Base-by-base conservation (phyloP, 2,113 vertebrate species). In the Leiothrix lutea region DNA sequence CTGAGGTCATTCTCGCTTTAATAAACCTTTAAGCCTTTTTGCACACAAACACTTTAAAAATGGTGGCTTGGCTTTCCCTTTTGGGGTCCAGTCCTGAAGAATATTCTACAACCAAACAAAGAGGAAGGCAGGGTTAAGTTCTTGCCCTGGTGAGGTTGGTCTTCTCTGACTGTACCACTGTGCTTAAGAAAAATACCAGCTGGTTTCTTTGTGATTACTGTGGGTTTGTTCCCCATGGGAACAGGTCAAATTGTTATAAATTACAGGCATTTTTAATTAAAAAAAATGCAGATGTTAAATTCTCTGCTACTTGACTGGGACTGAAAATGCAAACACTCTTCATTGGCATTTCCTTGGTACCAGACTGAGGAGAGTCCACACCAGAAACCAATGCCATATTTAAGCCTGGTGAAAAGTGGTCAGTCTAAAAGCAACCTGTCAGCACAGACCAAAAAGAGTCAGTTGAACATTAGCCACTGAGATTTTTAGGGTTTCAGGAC, bases 341-440 rank as follows among this genome's bases (percentile, higher is more conserved):
- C 25, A 23, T 8, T 5, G 1, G 1, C 2, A 3, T 73, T 8
- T 25, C 9, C 8, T n/a, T 54, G 17, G 23, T 21, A 44, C 29
- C 1, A 2, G 21, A 26, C 0, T 61, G 47, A 66, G 62, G n/a
- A 73, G 12, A 74, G 3, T 18, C 33, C 60, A 64, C 21, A 18
- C 6, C 33, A 90, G 47, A 58, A 72, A 73, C 3, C 1, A 5
- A n/a, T 56, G 38, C 31, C 6, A 6, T 70, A 50, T 80, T 80
- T 73, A 61, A 61, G 7, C 5, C 10, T 7, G 5, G 16, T 40
- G 36, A 38, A 80, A 66, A 73, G 44, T 10, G 7, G 9, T 42
- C 29, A 44, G 26, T 65, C 25, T 65, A 40, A 48, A 69, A 54
- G 12, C 44, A n/a, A 31, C 1, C 1, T 72, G 22, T 26, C 35